Evolutionary conservation across 2,113 vertebrate species (phyloP).

Genomic region (Clupea harengus): DNA sequence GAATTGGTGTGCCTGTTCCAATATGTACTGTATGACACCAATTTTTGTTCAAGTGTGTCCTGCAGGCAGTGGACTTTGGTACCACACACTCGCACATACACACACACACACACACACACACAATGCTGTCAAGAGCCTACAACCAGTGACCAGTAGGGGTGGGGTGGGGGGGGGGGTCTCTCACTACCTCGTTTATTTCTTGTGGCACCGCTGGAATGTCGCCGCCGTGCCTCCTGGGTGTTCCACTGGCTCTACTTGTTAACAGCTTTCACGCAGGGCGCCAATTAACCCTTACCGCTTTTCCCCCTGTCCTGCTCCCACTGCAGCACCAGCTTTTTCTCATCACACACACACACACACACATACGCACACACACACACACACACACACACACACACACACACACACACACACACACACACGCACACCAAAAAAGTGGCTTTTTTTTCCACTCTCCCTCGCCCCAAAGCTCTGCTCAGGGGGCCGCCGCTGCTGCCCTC

Average conservation of each 20-base stretch:
- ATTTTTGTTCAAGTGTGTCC: too few species aligned
- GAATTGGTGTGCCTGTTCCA: too few species aligned
- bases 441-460: slow-evolving; percentile 26
- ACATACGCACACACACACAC: neutral
- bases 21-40: too few species aligned
- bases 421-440: neutral
- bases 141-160: neutral
- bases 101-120: neutral
- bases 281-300: slow-evolving; percentile 85
- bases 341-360: slow-evolving; percentile 30
- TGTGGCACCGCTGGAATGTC: slow-evolving; percentile 81
- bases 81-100: neutral
- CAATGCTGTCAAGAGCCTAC: neutral
- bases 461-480: neutral
- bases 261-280: slow-evolving; percentile 87
- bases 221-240: slow-evolving; percentile 83
- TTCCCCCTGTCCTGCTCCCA: slow-evolving; percentile 51
- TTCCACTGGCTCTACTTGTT: slow-evolving; percentile 88
- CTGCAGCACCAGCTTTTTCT: slow-evolving; percentile 37
- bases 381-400: neutral
- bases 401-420: neutral
- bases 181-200: slow-evolving; percentile 80
- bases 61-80: too few species aligned
- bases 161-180: slow-evolving; percentile 8
- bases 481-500: neutral